phyloP scores from a whole-genome alignment of 2,797 vertebrate genomes.

The Caiman crocodilus region DNA sequence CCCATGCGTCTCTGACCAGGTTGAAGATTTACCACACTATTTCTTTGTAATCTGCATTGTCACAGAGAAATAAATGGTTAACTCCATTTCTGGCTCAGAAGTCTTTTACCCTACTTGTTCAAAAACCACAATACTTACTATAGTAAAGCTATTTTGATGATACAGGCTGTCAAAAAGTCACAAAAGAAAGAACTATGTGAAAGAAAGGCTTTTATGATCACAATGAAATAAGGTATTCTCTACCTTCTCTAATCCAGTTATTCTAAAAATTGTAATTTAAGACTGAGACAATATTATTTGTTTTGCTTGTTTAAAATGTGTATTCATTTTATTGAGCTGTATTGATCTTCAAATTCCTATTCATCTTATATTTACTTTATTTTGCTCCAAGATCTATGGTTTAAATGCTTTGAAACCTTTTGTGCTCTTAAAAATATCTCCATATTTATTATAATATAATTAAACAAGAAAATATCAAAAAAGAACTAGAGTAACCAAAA shows the following conservation, averaged over 20 bases:
- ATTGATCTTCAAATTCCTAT: slow-evolving; percentile 2
- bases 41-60: background rate
- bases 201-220: no score
- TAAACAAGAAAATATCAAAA: background rate
- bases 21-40: background rate
- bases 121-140: no score
- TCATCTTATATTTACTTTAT: background rate
- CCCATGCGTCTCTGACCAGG: background rate
- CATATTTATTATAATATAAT: background rate
- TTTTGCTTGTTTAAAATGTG: background rate
- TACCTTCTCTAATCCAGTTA: background rate
- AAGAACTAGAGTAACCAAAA: background rate
- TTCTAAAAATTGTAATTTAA: background rate
- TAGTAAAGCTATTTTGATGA: no score
- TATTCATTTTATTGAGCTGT: background rate
- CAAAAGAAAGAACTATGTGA: no score
- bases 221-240: no score
- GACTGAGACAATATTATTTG: background rate
- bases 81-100: background rate
- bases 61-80: background rate
- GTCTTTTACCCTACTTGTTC: no score
- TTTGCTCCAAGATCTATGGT: background rate
- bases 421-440: slow-evolving; percentile 1
- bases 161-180: no score
- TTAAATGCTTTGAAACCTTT: slow-evolving; percentile 16